Percentiles rank a stretch among this genome's conserved stretches.
These are phyloP conservation scores for Ooceraea biroi DNA, from an alignment of 1,140 invertebrate genomes.

Conservation along the genomic window DNA sequence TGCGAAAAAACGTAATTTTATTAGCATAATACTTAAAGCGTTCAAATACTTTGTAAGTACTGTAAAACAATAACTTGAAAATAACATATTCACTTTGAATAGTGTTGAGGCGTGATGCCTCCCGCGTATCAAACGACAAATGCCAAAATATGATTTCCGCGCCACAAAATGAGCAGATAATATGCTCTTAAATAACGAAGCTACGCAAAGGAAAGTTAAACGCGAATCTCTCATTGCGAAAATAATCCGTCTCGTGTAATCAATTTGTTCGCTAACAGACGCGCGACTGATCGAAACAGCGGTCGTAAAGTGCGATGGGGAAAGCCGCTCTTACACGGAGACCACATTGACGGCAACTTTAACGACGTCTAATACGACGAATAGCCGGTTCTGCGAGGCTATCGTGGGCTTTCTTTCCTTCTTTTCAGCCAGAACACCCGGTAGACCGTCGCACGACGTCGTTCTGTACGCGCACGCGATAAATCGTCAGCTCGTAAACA, in stretches of 20 bases:
- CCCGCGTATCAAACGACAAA: background rate
- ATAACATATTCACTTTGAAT: background rate
- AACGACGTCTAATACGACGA: slow-evolving; percentile 29
- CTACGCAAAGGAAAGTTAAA: slow-evolving; percentile 9
- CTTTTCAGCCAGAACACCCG: slow-evolving; percentile 13
- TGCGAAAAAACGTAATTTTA: background rate
- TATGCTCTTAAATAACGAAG: background rate
- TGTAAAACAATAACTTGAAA: background rate
- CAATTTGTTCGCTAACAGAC: slow-evolving; percentile 37
- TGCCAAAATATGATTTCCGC: background rate
- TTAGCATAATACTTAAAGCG: background rate
- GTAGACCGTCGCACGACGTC: slow-evolving; percentile 19
- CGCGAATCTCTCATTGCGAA: slow-evolving; percentile 5
- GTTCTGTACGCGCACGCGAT: slow-evolving; percentile 13
- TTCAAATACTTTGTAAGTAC: background rate
- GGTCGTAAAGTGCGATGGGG: slow-evolving; percentile 33
- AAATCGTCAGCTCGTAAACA: slow-evolving; percentile 48
- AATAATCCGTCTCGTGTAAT: slow-evolving; percentile 27
- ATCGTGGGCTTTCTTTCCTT: slow-evolving; percentile 10
- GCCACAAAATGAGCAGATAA: slow-evolving; percentile 2
- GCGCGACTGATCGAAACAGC: slow-evolving; percentile 23
- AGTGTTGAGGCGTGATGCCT: background rate
- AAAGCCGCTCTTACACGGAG: slow-evolving; percentile 41
- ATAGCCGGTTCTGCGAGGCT: slow-evolving; percentile 23
- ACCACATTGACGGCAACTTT: slow-evolving; percentile 37